Conservation (phyloP, 2,797 vertebrate species). For the Acanthopagrus latus region DNA sequence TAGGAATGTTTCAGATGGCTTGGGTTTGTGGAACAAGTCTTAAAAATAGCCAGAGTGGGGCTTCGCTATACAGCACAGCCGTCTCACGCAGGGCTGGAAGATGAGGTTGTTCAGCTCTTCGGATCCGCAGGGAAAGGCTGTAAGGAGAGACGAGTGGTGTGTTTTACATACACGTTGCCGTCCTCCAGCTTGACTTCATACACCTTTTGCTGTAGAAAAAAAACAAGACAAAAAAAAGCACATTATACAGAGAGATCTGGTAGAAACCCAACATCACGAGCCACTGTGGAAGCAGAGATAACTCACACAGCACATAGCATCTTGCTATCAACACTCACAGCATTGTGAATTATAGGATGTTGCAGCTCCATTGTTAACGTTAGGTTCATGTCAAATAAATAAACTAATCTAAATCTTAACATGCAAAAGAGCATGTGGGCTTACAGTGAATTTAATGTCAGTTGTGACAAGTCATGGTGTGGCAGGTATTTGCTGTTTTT, state of each 20-base stretch:
- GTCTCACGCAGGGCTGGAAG: conserved; percentile 17
- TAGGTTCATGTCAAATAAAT: too few species aligned
- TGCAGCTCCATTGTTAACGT: too few species aligned
- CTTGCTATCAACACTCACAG: too few species aligned
- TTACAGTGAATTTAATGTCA: neutral
- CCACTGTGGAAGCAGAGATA: conserved; percentile 1
- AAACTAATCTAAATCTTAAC: neutral
- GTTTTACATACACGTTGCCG: conserved; percentile 81
- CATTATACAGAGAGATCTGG: conserved; percentile 6
- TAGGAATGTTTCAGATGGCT: conserved; percentile 69
- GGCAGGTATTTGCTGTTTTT: neutral
- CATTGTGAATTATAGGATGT: too few species aligned
- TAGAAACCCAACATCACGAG: conserved; percentile 2
- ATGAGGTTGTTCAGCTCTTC: conserved; percentile 64
- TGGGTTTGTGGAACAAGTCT: conserved; percentile 63
- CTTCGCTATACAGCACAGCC: conserved; percentile 17
- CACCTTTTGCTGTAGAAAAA: conserved; percentile 81
- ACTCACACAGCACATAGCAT: neutral
- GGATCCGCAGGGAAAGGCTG: conserved; percentile 67
- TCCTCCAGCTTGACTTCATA: conserved; percentile 84
- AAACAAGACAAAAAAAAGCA: conserved; percentile 44
- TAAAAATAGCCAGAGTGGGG: conserved; percentile 51
- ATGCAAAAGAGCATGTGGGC: neutral
- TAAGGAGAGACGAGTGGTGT: conserved; percentile 76
- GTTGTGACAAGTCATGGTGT: neutral